Evolutionary conservation across 92 coral and sea anemone species (phyloP).

Genomic region (Montipora capitata): DNA sequence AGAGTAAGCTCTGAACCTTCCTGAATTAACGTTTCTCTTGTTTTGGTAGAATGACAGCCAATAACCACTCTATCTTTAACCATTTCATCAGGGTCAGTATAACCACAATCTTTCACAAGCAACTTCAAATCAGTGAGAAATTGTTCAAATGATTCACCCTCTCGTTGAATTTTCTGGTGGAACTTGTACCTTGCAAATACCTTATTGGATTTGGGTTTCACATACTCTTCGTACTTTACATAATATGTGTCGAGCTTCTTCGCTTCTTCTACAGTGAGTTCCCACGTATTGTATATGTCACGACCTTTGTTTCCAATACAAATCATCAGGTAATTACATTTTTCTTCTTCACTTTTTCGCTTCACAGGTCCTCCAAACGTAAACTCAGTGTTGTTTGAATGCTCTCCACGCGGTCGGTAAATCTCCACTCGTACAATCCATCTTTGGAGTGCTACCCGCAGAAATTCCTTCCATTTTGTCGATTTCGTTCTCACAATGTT

Average conservation of each 20-base stretch:
- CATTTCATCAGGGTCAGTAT: constrained; percentile 74
- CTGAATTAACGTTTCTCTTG: neutral
- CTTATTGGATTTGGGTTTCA: constrained; percentile 44
- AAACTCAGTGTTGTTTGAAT: too few species aligned
- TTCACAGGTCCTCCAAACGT: too few species aligned
- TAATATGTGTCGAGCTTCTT: constrained; percentile 33
- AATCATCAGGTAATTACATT: too few species aligned
- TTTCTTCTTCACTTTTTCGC: too few species aligned
- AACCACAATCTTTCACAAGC: constrained; percentile 62
- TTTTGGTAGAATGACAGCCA: constrained; percentile 46
- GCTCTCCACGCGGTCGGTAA: too few species aligned
- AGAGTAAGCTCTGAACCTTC: too few species aligned
- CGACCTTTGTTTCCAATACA: too few species aligned
- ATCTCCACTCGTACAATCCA: too few species aligned
- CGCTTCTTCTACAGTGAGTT: neutral
- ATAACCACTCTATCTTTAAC: constrained; percentile 75
- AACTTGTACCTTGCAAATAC: constrained; percentile 27
- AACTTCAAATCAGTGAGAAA: constrained; percentile 43
- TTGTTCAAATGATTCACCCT: constrained; percentile 69
- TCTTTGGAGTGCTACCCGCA: too few species aligned
- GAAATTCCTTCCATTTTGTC: too few species aligned
- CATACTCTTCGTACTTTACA: constrained; percentile 15
- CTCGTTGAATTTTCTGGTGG: constrained; percentile 63
- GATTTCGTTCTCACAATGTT: too few species aligned
- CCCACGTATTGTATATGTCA: constrained; percentile 6